Evolutionary conservation across 2,888 invertebrate species (phyloP), one percentile per base, ranked within the genome.

Genomic region (Oligia latruncula): DNA sequence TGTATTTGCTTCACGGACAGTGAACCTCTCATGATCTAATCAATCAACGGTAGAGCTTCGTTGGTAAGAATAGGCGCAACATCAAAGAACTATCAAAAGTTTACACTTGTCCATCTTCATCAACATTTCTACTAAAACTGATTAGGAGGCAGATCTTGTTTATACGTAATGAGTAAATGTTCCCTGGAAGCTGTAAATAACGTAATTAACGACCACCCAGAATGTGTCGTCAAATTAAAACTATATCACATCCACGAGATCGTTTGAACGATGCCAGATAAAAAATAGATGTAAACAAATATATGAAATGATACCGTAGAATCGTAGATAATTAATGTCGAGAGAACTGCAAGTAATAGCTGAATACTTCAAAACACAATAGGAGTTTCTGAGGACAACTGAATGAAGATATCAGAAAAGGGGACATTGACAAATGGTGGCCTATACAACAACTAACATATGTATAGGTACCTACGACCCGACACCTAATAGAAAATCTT

Each of bases 401-500:
- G 71, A 80, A 71, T 71, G 77, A 82, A 68, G 67, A 77, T 71
- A 76, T 75, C 64, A 68, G 43, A 70, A 77, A 77, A 80, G 35
- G n/a, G 64, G 83, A 87, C 83, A 78, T 70, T 85, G 85, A 87
- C 67, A 83, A 87, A 87, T 78, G 70, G 74, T 65, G n/a, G 58
- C 62, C 73, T 78, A 75, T 58, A 79, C 74, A 83, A 77, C 68
- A 73, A 40, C 68, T 73, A 71, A 75, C 74, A 75, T 35, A 77
- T n/a, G n/a, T n/a, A n/a, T 73, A 29, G 29, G 29, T 81, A 81
- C 52, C 35, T 8, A 71, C 43, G 35, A 40, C 66, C 23, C 62
- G 60, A 78, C 74, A 72, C n/a, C 55, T 60, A 65, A 78, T 49
- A 29, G 64, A 71, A 74, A 74, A 85, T 84, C 29, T 73, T 75